Evolutionary conservation across 2,113 vertebrate genomes (phyloP).

Genomic region (Chlamydotis undulata): DNA sequence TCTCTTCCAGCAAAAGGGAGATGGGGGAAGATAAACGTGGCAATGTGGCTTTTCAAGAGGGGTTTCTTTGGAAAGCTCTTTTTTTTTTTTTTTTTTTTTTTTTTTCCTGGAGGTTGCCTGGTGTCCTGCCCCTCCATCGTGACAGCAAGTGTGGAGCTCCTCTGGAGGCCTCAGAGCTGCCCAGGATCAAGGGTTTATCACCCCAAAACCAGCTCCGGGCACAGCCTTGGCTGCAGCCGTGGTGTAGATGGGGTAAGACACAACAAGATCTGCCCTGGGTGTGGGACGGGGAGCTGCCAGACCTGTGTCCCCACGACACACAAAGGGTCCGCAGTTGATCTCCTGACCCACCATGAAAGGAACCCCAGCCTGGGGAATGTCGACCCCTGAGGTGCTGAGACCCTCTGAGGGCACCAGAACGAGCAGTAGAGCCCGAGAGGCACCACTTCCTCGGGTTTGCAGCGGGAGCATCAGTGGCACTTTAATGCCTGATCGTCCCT

Average conservation of each 20-base stretch:
- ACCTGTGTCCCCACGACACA: background rate
- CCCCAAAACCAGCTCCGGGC: background rate
- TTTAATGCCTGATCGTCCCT: background rate
- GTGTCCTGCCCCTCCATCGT: too few relatives aligned
- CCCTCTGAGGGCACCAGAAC: background rate
- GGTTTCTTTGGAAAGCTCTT: background rate
- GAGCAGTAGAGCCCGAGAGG: background rate
- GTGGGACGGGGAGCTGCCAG: background rate
- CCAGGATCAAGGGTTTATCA: background rate
- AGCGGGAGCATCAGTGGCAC: background rate
- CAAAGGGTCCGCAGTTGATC: background rate
- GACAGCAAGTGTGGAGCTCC: background rate
- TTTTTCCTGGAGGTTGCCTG: background rate
- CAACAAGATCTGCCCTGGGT: rapidly evolving
- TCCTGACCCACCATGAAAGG: background rate
- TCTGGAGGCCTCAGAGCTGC: background rate
- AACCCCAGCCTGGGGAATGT: background rate
- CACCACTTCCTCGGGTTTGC: background rate
- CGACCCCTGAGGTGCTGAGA: background rate
- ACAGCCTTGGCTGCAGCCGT: background rate
- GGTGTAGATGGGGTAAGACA: background rate
- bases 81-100: too few relatives aligned
- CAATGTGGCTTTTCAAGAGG: background rate
- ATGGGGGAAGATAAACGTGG: background rate
- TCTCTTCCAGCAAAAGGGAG: background rate